A percentile compares a stretch with the other conserved stretches of the same genome.
Conservation (phyloP, 2,113 vertebrate genomes). For the Brachypodius melanocephalos region DNA sequence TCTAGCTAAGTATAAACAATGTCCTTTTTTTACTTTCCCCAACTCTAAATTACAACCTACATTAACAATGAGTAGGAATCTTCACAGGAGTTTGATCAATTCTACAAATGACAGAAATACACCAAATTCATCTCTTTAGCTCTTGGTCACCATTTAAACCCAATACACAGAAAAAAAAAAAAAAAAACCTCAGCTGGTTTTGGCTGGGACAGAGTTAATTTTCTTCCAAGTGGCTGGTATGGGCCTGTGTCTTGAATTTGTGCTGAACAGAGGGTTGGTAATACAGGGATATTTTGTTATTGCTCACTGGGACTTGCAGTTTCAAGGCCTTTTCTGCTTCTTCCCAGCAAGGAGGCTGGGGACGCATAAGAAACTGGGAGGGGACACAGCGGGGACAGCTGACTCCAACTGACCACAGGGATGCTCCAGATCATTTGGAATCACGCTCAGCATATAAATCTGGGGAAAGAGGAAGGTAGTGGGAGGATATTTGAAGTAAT, state of each 20-base stretch:
- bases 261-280: not conserved
- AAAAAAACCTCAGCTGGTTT: not conserved
- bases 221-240: not conserved
- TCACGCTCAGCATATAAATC: not conserved
- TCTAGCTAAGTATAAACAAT: not conserved
- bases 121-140: not conserved
- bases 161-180: not conserved
- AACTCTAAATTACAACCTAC: not conserved
- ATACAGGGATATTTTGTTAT: not conserved
- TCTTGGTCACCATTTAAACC: not conserved
- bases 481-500: rapidly evolving
- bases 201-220: not conserved
- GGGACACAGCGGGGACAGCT: not conserved
- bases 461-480: not conserved
- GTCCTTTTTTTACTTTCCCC: no score
- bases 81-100: not conserved
- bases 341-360: not conserved
- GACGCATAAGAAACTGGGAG: not conserved
- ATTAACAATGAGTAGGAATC: not conserved
- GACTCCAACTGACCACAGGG: not conserved
- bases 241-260: not conserved
- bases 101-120: not conserved
- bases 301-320: not conserved
- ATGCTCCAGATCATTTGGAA: not conserved
- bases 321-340: not conserved